Evolutionary conservation across 2,797 vertebrate species (phyloP).

Genomic region (Heterohyrax brucei): DNA sequence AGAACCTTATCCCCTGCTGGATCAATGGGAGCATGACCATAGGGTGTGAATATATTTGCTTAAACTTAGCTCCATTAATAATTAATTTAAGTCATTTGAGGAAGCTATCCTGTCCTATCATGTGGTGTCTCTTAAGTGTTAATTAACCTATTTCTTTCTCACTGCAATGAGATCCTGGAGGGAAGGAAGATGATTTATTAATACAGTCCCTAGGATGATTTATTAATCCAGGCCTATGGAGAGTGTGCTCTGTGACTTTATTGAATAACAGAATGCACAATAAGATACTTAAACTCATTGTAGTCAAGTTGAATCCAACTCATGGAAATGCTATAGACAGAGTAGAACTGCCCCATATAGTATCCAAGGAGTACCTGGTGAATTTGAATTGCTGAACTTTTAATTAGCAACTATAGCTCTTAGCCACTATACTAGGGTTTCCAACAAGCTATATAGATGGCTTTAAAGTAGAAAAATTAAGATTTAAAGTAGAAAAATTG

Average conservation of each 20-base stretch:
- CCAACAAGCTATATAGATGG: not conserved
- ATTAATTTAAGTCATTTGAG: conserved; percentile 49
- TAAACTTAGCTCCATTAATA: conserved; percentile 48
- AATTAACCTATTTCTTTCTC: not conserved
- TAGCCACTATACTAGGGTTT: too few relatives aligned
- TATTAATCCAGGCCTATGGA: not conserved
- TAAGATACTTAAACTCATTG: not conserved
- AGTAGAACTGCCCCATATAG: too few relatives aligned
- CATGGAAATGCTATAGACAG: too few relatives aligned
- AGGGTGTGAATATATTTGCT: not conserved
- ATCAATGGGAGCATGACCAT: not conserved
- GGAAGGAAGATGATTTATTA: conserved; percentile 31
- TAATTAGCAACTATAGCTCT: too few relatives aligned
- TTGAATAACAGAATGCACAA: not conserved
- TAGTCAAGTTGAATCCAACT: too few relatives aligned
- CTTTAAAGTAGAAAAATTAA: conserved; percentile 18
- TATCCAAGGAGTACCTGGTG: too few relatives aligned
- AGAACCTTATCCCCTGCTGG: not conserved
- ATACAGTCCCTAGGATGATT: conserved; percentile 18
- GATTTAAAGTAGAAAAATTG: not conserved
- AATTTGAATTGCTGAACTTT: too few relatives aligned
- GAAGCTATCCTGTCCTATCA: not conserved
- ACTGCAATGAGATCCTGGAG: not conserved
- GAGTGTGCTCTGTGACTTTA: not conserved
- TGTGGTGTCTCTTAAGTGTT: conserved; percentile 5